phyloP scores from a whole-genome alignment of 2,113 vertebrate species.

The Anolis sagrei region DNA sequence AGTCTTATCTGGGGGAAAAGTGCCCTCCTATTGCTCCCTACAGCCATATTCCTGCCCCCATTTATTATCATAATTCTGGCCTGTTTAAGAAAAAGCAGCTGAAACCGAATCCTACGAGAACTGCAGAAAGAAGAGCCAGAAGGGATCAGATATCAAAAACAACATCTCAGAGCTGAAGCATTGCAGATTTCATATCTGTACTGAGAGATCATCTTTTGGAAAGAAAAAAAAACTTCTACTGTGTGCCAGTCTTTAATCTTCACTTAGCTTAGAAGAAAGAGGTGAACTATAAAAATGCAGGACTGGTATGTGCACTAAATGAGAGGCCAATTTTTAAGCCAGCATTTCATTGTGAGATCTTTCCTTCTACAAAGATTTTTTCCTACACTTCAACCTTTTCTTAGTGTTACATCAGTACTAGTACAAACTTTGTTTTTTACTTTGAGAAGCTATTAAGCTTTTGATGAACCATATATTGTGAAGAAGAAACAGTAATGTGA shows the following conservation, averaged over 20 bases:
- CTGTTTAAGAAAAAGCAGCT: not conserved
- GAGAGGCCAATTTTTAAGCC: not conserved
- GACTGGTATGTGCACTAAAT: not conserved
- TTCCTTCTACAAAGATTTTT: not conserved
- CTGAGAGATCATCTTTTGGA: not conserved
- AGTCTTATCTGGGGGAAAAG: no score
- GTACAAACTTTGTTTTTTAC: not conserved
- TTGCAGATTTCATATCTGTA: not conserved
- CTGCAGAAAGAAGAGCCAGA: not conserved
- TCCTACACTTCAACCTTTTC: not conserved
- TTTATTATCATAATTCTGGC: not conserved
- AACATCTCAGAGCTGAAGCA: not conserved
- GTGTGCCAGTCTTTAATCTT: no score
- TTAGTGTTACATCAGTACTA: not conserved
- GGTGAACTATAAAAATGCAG: not conserved
- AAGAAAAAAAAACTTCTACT: no score
- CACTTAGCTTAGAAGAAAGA: not conserved
- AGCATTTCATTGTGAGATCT: not conserved
- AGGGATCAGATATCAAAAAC: not conserved
- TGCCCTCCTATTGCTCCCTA: no score
- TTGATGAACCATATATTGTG: not conserved
- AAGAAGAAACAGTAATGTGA: slow-evolving; percentile 7
- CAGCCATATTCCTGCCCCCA: not conserved
- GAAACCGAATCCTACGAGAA: not conserved
- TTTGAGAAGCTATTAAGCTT: slow-evolving; percentile 1